Conservation (phyloP, 2,888 invertebrate species). For the Nomada lathburiana region DNA sequence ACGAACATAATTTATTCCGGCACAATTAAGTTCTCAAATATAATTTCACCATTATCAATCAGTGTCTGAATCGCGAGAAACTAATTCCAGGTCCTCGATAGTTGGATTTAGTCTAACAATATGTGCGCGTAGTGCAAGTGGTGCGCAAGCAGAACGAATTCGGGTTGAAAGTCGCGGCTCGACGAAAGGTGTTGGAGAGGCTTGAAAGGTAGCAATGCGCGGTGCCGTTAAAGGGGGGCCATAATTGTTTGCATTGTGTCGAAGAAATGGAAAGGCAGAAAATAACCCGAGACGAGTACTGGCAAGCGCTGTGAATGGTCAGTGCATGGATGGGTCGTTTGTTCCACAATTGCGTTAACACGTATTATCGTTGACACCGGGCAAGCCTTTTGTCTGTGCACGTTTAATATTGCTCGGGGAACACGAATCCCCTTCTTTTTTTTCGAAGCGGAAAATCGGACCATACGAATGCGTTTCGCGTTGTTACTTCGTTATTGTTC, state of each 20-base stretch:
- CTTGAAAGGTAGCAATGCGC: constrained; percentile 50
- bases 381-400: constrained; percentile 43
- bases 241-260: constrained; percentile 74
- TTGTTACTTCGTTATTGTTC: constrained; percentile 1
- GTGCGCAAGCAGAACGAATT: constrained; percentile 13
- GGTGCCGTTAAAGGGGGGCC: constrained; percentile 53
- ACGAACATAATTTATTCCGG: no score
- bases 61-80: no score
- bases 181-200: constrained; percentile 64
- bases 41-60: no score
- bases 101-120: constrained; percentile 4
- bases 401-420: constrained; percentile 27
- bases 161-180: constrained; percentile 64
- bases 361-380: constrained; percentile 43
- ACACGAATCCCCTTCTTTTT: background rate
- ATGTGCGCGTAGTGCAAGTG: background rate
- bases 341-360: constrained; percentile 50
- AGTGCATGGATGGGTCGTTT: constrained; percentile 42
- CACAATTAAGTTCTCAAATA: no score
- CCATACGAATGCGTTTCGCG: background rate
- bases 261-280: constrained; percentile 24
- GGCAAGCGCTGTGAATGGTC: constrained; percentile 44
- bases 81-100: background rate
- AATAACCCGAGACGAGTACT: constrained; percentile 30
- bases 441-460: background rate